These are phyloP conservation scores for Glossosoma conforme DNA, from an alignment of 1,140 invertebrate genomes.

Conservation along the genomic window DNA sequence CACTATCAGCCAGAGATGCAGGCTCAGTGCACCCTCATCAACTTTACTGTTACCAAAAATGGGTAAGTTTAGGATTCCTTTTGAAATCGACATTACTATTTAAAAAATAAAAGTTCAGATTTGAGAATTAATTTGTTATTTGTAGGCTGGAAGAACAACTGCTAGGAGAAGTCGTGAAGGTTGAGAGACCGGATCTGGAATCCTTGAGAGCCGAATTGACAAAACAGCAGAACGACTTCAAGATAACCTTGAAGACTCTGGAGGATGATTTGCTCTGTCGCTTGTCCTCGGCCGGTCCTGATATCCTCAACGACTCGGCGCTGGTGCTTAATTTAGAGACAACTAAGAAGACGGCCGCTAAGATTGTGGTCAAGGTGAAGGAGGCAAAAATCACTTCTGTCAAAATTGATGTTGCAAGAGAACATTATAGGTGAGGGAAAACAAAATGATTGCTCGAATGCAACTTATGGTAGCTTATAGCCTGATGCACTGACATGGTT, in stretches of 20 bases:
- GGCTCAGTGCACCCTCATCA: conserved; percentile 91
- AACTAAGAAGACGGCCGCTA: conserved; percentile 87
- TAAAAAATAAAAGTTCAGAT: background rate
- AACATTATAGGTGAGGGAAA: conserved; percentile 63
- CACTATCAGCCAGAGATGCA: conserved; percentile 97
- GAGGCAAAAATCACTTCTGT: conserved; percentile 81
- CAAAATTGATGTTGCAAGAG: conserved; percentile 86
- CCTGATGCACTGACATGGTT: too few relatives aligned
- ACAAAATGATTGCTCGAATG: too few relatives aligned
- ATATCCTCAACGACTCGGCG: conserved; percentile 85
- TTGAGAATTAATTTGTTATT: background rate
- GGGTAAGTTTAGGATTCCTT: conserved; percentile 43
- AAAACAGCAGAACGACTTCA: conserved; percentile 91
- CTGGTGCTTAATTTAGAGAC: conserved; percentile 90
- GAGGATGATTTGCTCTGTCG: conserved; percentile 86
- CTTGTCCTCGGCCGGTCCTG: conserved; percentile 81
- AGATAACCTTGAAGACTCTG: conserved; percentile 84
- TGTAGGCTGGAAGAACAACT: conserved; percentile 84
- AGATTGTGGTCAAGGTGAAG: conserved; percentile 80
- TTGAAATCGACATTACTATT: background rate
- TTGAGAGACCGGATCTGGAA: conserved; percentile 89
- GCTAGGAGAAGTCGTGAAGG: conserved; percentile 88
- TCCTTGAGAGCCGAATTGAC: conserved; percentile 68
- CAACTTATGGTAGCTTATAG: too few relatives aligned
- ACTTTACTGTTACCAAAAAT: conserved; percentile 91